Percentiles rank a stretch among this genome's conserved stretches.
phyloP scores from a whole-genome alignment of 1,140 invertebrate species.

The Caenorhabditis elegans region DNA sequence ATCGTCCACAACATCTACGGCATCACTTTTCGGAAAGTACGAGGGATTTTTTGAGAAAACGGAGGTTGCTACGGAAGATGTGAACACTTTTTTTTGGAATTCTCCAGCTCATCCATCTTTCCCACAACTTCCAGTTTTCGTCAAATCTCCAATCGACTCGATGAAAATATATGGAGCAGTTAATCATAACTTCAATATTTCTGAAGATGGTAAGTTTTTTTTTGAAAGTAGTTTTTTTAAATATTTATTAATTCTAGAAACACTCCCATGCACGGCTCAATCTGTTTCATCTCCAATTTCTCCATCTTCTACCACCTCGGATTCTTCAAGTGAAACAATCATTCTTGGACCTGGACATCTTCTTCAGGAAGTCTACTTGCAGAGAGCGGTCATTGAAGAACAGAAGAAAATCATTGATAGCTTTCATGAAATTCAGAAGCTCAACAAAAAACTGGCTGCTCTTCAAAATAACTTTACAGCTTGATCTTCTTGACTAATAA shows the following conservation, averaged over 20 bases:
- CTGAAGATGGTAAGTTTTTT: background rate
- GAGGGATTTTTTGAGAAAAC: background rate
- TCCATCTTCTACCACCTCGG: background rate
- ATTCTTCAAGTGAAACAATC: background rate
- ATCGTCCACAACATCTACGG: background rate
- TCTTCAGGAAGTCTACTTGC: background rate
- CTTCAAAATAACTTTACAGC: background rate
- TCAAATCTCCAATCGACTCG: background rate
- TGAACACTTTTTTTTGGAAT: background rate
- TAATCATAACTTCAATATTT: background rate
- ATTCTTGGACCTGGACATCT: background rate
- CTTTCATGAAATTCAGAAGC: background rate
- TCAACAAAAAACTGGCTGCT: background rate
- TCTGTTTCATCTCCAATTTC: background rate
- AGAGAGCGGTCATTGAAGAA: background rate
- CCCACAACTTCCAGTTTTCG: constrained; percentile 21
- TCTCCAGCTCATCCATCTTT: background rate
- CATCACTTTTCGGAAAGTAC: background rate
- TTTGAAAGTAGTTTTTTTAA: background rate
- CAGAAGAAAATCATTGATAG: background rate
- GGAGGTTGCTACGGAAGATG: background rate
- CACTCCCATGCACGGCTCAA: background rate
- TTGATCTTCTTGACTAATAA: background rate
- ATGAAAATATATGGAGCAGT: background rate
- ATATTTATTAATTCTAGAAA: too few relatives aligned